Conservation (phyloP, 2,888 invertebrate genomes). For the Abrostola triplasia region DNA sequence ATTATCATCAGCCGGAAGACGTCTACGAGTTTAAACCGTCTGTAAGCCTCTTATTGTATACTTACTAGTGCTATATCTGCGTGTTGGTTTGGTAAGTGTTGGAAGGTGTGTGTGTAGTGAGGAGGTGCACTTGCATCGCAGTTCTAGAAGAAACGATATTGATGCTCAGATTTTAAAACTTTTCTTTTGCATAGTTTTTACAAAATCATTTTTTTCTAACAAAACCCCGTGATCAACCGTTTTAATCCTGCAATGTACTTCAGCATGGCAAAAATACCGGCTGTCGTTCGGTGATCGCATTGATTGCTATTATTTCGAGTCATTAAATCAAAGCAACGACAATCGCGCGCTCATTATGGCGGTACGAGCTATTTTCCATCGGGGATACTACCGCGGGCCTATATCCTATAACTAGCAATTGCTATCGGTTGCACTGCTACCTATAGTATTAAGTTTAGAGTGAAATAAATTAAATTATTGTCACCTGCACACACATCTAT, state of each 20-base stretch:
- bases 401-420: conserved; percentile 23
- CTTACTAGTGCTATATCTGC: too few species aligned
- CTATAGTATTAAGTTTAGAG: background rate
- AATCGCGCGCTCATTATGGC: conserved; percentile 78
- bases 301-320: conserved; percentile 83
- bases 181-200: background rate
- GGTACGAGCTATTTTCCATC: conserved; percentile 66
- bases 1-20: too few species aligned
- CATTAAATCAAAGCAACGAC: conserved; percentile 84
- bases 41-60: too few species aligned
- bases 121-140: too few species aligned
- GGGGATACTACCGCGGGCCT: conserved; percentile 37
- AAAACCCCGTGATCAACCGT: background rate
- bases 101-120: too few species aligned
- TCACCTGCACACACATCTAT: background rate
- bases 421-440: conserved; percentile 30
- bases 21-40: too few species aligned
- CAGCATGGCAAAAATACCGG: conserved; percentile 67
- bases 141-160: too few species aligned
- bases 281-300: conserved; percentile 65
- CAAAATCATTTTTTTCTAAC: background rate
- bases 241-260: conserved; percentile 21
- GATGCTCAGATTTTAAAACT: background rate
- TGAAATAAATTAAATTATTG: background rate
- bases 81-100: too few species aligned